Base-by-base conservation (phyloP, 2,888 invertebrate genomes). In the Apantesis nais region DNA sequence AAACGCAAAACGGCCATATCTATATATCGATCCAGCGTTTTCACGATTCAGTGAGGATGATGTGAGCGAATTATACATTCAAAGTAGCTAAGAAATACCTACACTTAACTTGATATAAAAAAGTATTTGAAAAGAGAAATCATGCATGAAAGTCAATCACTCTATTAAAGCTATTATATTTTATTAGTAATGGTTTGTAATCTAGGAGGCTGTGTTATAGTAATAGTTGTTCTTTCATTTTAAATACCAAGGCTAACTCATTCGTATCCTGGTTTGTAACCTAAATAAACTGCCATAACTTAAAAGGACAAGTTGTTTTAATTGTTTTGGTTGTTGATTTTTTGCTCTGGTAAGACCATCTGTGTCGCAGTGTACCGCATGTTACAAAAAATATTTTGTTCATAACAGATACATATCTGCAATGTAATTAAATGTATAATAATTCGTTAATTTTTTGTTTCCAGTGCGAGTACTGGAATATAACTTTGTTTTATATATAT, bases 241-340 rank as follows among this genome's bases (percentile, higher is more conserved):
- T 67, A 73, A 84, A 84, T 84, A 81, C 78, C 84, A 84, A 81
- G 85, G 83, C 64, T 71, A 72, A 48, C 62, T 66, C 67, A 68
- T 73, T 62, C 62, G 73, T 73, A 74, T 84, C 84, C 84, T 82
- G 85, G 85, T 84, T 58, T 73, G 52, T 52, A 67, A 77, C 71
- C 65, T 73, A 78, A 73, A 73, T 73, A 70, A 73, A 66, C 69
- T 67, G 70, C 60, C 31, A 16, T 55, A 48, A 37, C 55, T 65
- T 67, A 63, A 76, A 67, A 72, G 66, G 69, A 62, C 65, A 62
- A 41, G 14, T 37, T 31, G 14, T 44, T 67, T 48, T 48, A 60
- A 19, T n/a, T n/a, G 44, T 14, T 44, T 67, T 34, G 34, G 2
- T 34, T 34, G 3, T 34, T 34, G 2, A 4, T 4, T 2, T 52